Evolutionary conservation across 2,888 invertebrate species (phyloP), one percentile per base, ranked within the genome.

Genomic region (Orthonevra nobilis): DNA sequence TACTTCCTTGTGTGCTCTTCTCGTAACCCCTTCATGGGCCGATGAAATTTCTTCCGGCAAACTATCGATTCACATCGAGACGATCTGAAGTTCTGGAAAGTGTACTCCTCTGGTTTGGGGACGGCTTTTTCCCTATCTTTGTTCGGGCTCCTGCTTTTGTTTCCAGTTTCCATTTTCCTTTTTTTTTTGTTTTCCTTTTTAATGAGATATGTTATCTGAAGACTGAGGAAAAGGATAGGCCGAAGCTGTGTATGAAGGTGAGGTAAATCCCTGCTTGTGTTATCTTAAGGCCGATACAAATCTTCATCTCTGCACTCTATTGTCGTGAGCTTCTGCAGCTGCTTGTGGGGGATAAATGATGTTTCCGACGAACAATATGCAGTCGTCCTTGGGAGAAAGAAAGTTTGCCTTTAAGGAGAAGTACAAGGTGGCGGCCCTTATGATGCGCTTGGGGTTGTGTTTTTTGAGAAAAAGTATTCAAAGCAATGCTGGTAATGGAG

Each of bases 391-490:
- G 54, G 20, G 44, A 30, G 23, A 30, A 34, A 19, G 61, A 50
- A 26, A 42, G 73, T 28, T 38, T 52, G 64, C 34, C 64, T 58
- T 10, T 40, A 46, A 61, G 26, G 48, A 26, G 61, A n/a, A n/a
- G 4, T 52, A 52, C 38, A 26, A 44, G 58, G 30, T 48, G 30
- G 23, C n/a, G 32, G 36, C 46, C 69, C 38, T 75, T 56, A 56
- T 58, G 63, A 63, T 50, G 48, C 48, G 56, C 42, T 36, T 36
- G 48, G n/a, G 23, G 5, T n/a, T 32, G 44, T 70, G 63, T 70
- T 64, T 77, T 70, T 70, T 52, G n/a, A n/a, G n/a, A n/a, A 58
- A 77, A 64, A 77, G 58, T 64, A 44, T 42, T 50, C 68, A 58
- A 32, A 19, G 64, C 64, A 58, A 58, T 40, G 58, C 34, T 52